Evolutionary conservation across 2,797 vertebrate genomes (phyloP), one percentile per base, ranked within the genome.

Genomic region (Carcharodon carcharias): DNA sequence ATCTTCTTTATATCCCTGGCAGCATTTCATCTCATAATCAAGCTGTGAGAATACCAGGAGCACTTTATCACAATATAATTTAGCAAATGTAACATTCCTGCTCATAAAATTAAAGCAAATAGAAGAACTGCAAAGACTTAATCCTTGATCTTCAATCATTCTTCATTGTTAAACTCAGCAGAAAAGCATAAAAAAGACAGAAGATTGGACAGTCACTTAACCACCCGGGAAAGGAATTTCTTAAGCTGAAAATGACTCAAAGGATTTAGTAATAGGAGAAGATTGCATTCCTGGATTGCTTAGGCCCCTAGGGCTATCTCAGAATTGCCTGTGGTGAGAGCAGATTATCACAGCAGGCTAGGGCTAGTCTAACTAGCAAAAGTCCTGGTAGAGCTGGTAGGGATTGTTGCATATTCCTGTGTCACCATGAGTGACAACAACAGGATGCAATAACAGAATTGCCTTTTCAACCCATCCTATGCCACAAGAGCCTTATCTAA

Each of bases 11-110:
- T 97, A 56, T 97, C 97, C 97, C 97, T 95, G 96, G 97, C 97
- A 97, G 97, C 97, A 98, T 98, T 98, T 98, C 96, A 97, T 97
- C 97, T 98, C 96, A 97, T 96, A 97, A 97, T 97, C 97, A 97
- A 97, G 97, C 97, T 97, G 97, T 97, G 97, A 97, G 97, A 96
- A 96, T 93, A 97, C 97, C 96, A 97, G 96, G 88, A 97, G 97
- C 97, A 97, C 97, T 97, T 98, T 97, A 97, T 98, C 97, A 97
- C 97, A 98, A 97, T 97, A 97, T 97, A 97, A 97, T 97, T 98
- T 97, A 97, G 97, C 97, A 97, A 97, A 97, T 96, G 97, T 97
- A 97, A 96, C 96, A 97, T 97, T 97, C 96, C 96, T 97, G 97
- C 97, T 96, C 96, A 97, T 98, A 97, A 98, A 97, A 98, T 98